Conservation (phyloP, 2,113 vertebrate species). For the Fregetta grallaria region DNA sequence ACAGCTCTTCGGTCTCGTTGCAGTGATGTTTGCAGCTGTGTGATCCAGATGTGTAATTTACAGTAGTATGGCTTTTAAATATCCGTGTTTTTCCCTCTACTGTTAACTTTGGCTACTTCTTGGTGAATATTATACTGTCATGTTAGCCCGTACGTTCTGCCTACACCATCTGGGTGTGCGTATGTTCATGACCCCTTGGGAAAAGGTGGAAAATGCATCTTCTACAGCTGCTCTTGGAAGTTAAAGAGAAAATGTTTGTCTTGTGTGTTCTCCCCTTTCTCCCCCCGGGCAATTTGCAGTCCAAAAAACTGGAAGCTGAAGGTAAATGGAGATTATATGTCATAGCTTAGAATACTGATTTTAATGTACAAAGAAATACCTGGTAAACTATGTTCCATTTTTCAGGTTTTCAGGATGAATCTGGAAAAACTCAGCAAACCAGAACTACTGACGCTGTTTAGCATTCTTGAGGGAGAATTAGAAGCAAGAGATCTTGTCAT, state of each 20-base stretch:
- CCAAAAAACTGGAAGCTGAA: background rate
- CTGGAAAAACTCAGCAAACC: conserved; percentile 94
- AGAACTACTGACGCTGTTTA: conserved; percentile 92
- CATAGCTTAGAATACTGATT: background rate
- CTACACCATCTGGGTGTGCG: background rate
- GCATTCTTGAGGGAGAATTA: conserved; percentile 94
- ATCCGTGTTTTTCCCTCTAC: background rate
- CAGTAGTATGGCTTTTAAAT: background rate
- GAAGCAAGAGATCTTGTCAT: conserved; percentile 96
- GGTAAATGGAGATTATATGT: background rate
- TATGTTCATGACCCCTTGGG: background rate
- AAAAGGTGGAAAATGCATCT: conserved; percentile 26
- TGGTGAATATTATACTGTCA: background rate
- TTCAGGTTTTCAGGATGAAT: conserved; percentile 88
- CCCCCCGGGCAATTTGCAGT: background rate
- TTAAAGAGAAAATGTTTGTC: background rate
- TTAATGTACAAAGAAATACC: background rate
- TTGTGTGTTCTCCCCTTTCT: background rate
- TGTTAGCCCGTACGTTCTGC: background rate
- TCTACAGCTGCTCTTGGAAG: background rate
- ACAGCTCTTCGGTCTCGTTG: background rate
- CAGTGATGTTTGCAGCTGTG: background rate
- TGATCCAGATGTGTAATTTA: background rate
- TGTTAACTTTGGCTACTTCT: background rate
- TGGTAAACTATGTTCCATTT: background rate